These are phyloP conservation scores for Heteromyza rotundicornis DNA, from an alignment of 2,888 invertebrate genomes.

Conservation along the genomic window DNA sequence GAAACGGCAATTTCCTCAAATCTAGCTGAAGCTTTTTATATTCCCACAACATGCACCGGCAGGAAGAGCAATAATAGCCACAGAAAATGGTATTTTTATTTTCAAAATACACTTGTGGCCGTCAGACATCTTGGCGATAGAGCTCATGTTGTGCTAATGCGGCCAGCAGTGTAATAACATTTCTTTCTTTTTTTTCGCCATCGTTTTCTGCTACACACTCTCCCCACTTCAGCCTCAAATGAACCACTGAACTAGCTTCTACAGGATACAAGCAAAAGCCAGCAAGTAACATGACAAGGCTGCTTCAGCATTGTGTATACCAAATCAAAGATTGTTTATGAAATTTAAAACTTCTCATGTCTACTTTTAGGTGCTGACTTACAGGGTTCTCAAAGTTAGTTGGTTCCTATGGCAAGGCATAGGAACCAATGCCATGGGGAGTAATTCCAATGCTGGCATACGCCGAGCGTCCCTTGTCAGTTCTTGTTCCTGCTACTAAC, in stretches of 20 bases:
- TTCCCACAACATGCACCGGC: slow-evolving; percentile 6
- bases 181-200: neutral
- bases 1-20: slow-evolving; percentile 18
- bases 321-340: neutral
- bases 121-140: neutral
- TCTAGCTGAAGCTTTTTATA: slow-evolving; percentile 20
- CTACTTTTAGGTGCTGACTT: neutral
- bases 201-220: neutral
- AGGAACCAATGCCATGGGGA: no score
- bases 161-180: neutral
- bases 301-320: neutral
- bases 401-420: neutral
- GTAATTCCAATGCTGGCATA: no score
- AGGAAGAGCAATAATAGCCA: neutral
- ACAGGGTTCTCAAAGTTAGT: neutral
- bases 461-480: neutral
- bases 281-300: no score
- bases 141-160: neutral
- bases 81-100: neutral
- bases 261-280: neutral
- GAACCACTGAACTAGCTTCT: slow-evolving; percentile 32
- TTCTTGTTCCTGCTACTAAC: neutral
- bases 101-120: no score
- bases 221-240: slow-evolving; percentile 26
- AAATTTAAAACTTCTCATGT: neutral